These are phyloP conservation scores for Chaitophorus viminalis DNA, from an alignment of 2,888 invertebrate species.

Conservation along the genomic window DNA sequence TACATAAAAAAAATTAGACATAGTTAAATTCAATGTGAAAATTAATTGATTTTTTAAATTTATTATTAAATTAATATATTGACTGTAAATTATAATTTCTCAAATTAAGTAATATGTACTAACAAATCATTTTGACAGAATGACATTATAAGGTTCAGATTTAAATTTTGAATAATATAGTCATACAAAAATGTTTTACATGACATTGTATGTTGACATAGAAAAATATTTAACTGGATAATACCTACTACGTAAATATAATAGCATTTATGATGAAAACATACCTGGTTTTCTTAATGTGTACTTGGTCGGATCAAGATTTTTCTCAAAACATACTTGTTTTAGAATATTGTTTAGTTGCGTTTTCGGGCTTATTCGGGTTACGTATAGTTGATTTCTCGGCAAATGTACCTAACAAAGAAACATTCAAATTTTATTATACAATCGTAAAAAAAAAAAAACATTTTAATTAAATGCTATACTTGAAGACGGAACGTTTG, in stretches of 20 bases:
- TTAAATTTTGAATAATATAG: too few relatives aligned
- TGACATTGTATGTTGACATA: background rate
- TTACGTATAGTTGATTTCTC: conserved; percentile 81
- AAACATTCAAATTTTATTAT: background rate
- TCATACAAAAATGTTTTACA: background rate
- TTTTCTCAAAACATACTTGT: conserved; percentile 81
- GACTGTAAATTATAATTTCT: too few relatives aligned
- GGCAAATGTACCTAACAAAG: conserved; percentile 76
- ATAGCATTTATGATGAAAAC: background rate
- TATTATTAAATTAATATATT: background rate
- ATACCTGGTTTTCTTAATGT: conserved; percentile 81
- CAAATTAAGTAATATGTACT: too few relatives aligned
- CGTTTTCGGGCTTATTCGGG: conserved; percentile 77
- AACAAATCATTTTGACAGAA: too few relatives aligned
- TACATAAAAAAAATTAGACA: background rate
- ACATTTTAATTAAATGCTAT: background rate
- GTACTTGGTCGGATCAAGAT: conserved; percentile 78
- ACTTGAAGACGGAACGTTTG: conserved; percentile 67
- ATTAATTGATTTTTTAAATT: background rate
- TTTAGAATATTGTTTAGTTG: conserved; percentile 76
- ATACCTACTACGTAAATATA: too few relatives aligned
- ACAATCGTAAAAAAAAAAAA: background rate
- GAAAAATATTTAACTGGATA: too few relatives aligned
- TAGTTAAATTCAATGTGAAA: too few relatives aligned
- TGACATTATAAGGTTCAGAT: background rate